Conservation (phyloP, 2,113 vertebrate genomes). For the Romanogobio albipinnatus region DNA sequence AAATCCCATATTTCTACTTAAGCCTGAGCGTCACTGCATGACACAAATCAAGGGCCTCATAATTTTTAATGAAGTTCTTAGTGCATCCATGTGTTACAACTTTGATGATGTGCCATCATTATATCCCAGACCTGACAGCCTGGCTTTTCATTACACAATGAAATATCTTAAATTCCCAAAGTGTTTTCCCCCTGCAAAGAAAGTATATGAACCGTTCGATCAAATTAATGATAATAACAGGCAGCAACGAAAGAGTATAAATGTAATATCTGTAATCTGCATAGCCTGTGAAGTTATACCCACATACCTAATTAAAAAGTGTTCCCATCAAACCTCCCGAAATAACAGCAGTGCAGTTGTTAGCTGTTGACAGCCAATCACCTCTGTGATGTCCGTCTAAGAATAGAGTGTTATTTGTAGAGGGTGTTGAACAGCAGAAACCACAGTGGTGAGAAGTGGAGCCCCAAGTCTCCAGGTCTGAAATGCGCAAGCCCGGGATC, state of each 20-base stretch:
- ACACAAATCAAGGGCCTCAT: constrained; percentile 28
- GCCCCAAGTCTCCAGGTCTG: constrained; percentile 49
- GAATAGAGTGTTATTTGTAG: constrained; percentile 40
- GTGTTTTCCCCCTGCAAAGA: neutral
- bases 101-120: constrained; percentile 32
- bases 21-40: neutral
- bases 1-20: constrained; percentile 29
- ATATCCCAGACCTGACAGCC: constrained; percentile 32
- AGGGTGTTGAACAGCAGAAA: constrained; percentile 44
- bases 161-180: neutral
- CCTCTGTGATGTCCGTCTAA: constrained; percentile 34
- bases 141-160: constrained; percentile 20
- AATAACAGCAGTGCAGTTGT: constrained; percentile 23
- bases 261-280: neutral
- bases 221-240: constrained; percentile 16
- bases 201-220: neutral
- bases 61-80: constrained; percentile 39
- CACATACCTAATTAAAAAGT: constrained; percentile 31
- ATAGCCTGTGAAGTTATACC: constrained; percentile 14
- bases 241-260: neutral
- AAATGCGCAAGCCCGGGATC: constrained; percentile 45
- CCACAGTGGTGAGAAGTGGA: constrained; percentile 27
- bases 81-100: constrained; percentile 27
- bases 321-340: constrained; percentile 1
- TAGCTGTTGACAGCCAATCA: constrained; percentile 32